These are phyloP conservation scores for Bhutanitis thaidina DNA, from an alignment of 2,888 invertebrate genomes.

Conservation along the genomic window DNA sequence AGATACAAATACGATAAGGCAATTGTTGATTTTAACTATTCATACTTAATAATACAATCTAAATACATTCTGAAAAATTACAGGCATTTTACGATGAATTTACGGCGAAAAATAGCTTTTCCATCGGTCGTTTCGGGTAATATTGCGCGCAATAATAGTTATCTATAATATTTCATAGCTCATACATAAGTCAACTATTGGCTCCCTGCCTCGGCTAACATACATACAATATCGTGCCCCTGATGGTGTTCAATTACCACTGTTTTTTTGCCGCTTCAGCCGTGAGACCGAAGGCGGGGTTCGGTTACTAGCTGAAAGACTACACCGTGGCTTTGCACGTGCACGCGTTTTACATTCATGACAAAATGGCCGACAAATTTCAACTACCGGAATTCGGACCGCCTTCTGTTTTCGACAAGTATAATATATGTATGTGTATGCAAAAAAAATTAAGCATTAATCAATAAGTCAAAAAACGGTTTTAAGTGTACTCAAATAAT, in stretches of 20 bases:
- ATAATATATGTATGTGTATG: background rate
- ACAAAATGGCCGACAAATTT: conserved; percentile 40
- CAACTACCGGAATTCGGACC: conserved; percentile 10
- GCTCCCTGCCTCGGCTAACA: conserved; percentile 24
- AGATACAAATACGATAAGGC: too few relatives aligned
- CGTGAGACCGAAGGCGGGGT: conserved; percentile 65
- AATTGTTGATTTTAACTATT: too few relatives aligned
- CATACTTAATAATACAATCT: too few relatives aligned
- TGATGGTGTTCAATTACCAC: conserved; percentile 56
- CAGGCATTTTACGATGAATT: too few relatives aligned
- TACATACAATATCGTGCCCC: conserved; percentile 40
- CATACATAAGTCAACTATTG: conserved; percentile 11
- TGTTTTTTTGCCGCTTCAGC: conserved; percentile 46
- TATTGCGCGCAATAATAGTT: too few relatives aligned
- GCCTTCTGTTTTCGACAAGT: background rate
- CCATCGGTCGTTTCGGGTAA: too few relatives aligned
- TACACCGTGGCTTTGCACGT: conserved; percentile 70
- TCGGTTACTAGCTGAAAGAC: conserved; percentile 65
- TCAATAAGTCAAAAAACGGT: too few relatives aligned
- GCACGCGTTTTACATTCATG: conserved; percentile 37
- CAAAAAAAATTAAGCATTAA: too few relatives aligned
- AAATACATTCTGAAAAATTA: too few relatives aligned
- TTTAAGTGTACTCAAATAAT: too few relatives aligned
- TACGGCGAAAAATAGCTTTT: too few relatives aligned
- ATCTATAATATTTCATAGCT: background rate